A percentile compares a stretch with the other conserved stretches of the same genome.
phyloP scores from a whole-genome alignment of 1,140 invertebrate genomes.

The Cotesia glomerata region DNA sequence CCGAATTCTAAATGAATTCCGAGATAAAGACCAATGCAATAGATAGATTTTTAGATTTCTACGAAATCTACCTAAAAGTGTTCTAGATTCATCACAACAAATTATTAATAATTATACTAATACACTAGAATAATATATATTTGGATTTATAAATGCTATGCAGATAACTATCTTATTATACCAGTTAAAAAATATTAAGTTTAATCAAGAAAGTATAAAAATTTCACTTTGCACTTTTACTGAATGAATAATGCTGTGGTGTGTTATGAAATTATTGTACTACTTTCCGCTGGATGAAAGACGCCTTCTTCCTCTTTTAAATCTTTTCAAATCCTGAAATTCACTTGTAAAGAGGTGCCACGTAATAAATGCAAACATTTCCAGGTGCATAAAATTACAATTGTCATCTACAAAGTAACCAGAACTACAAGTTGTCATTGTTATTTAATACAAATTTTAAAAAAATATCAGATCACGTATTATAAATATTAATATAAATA shows the following conservation, averaged over 20 bases:
- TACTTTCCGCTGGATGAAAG: slow-evolving; percentile 14
- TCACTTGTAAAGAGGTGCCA: neutral
- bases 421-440: neutral
- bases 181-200: too few relatives aligned
- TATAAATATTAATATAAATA: too few relatives aligned
- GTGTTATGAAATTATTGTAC: neutral
- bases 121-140: neutral
- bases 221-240: neutral
- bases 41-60: too few relatives aligned
- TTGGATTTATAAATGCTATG: neutral
- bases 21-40: too few relatives aligned
- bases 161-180: too few relatives aligned
- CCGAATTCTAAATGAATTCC: too few relatives aligned
- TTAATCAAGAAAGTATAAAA: too few relatives aligned
- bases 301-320: slow-evolving; percentile 13
- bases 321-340: slow-evolving; percentile 12
- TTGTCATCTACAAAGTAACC: neutral
- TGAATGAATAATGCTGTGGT: neutral
- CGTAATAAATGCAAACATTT: neutral
- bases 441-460: neutral
- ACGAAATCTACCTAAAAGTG: too few relatives aligned
- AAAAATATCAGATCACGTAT: too few relatives aligned
- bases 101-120: too few relatives aligned
- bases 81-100: too few relatives aligned
- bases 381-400: neutral